phyloP scores from a whole-genome alignment of 2,113 vertebrate species.

The Python bivittatus region DNA sequence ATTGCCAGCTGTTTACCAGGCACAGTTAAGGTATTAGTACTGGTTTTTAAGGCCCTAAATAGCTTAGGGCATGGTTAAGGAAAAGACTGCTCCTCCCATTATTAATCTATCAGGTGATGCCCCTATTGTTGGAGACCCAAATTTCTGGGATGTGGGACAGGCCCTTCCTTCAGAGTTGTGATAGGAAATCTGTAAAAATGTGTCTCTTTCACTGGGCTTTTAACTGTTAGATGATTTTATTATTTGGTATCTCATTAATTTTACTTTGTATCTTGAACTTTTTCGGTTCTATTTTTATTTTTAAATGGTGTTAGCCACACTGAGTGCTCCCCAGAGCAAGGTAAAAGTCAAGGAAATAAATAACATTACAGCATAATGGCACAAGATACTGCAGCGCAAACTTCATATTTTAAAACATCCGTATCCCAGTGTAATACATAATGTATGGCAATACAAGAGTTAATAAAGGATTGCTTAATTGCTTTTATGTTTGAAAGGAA shows the following conservation, averaged over 20 bases:
- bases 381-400: not conserved
- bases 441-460: not conserved
- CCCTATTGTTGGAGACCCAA: not conserved
- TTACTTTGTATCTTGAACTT: not conserved
- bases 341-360: not conserved
- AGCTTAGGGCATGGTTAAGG: not conserved
- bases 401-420: not conserved
- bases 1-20: not conserved
- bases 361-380: not conserved
- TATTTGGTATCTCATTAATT: not conserved
- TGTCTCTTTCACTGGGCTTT: not conserved
- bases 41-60: not conserved
- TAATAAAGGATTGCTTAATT: slow-evolving; percentile 21
- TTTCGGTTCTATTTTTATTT: not conserved
- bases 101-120: not conserved
- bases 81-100: not conserved
- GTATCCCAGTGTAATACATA: not conserved
- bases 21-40: not conserved
- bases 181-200: not conserved
- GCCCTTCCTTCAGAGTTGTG: not conserved
- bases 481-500: slow-evolving; percentile 8
- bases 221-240: not conserved
- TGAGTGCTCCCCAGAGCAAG: not conserved
- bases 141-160: not conserved
- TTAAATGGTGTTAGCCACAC: not conserved